Evolutionary conservation across 2,797 vertebrate species (phyloP), one percentile per base, ranked within the genome.

Genomic region (Ammospiza maritima): DNA sequence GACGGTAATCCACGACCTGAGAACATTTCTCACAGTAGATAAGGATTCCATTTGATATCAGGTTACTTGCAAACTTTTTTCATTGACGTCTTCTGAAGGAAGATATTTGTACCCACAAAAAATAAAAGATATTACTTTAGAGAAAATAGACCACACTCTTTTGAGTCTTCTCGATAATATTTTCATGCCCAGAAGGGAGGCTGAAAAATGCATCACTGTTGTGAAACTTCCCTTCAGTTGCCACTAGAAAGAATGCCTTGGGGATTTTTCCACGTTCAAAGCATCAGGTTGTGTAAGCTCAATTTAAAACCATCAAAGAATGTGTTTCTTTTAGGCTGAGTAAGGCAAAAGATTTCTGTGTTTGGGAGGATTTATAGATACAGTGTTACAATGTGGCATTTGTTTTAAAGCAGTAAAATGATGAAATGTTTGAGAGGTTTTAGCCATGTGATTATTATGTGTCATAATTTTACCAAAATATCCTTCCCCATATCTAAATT

Each of bases 211-310:
- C 30, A 61, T 20, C 16, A 19, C 47, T 64, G 34, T 93, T 96
- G 61, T 80, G 78, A 92, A 96, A 93, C 38, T 76, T 91, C 77
- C 44, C 30, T 78, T 82, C 40, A 57, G 48, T 93, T 82, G 65
- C 50, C 0, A 0, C 42, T 74, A 85, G 34, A 73, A 95, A 95
- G 47, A 82, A 66, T 61, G 67, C 48, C 38, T 70, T 62, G 36
- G 38, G 9, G 1, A 23, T 86, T 74, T 92, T 89, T 94, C 78
- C 38, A 23, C 10, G 40, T 88, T 93, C 50, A 88, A 88, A 86
- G 66, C 85, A 90, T 64, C 51, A 73, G 77, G 45, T n/a, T 61
- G 78, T 74, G 70, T 81, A 90, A 95, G 64, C 29, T 56, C 18
- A 67, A 17, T 42, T 78, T 60, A 71, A 83, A 96, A 83, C 73